phyloP scores from a whole-genome alignment of 2,113 vertebrate genomes.

The Oxygymnocypris stewartii region DNA sequence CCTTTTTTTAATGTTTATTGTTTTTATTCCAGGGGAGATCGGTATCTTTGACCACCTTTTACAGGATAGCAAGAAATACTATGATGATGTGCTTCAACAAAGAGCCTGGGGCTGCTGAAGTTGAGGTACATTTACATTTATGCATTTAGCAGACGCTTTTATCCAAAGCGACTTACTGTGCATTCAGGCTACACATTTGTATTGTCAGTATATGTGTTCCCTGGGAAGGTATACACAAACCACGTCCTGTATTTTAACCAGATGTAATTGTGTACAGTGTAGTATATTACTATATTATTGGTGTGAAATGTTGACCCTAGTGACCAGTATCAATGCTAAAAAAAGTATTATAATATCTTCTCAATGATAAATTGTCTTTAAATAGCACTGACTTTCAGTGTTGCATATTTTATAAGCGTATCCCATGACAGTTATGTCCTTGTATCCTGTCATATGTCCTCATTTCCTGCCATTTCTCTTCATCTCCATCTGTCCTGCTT shows the following conservation, averaged over 20 bases:
- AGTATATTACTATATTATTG: background rate
- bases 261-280: background rate
- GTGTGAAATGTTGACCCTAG: background rate
- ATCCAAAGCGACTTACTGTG: too few relatives aligned
- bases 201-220: too few relatives aligned
- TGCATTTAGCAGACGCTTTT: too few relatives aligned
- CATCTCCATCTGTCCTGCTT: slow-evolving; percentile 18
- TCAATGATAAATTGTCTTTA: background rate
- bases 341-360: background rate
- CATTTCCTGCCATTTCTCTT: background rate
- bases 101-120: slow-evolving; percentile 91
- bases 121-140: too few relatives aligned
- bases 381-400: background rate
- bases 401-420: slow-evolving; percentile 12
- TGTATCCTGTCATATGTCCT: background rate
- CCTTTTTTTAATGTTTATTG: slow-evolving; percentile 28
- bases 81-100: slow-evolving; percentile 99
- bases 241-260: background rate
- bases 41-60: slow-evolving; percentile 98
- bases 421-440: slow-evolving; percentile 14
- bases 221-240: slow-evolving; percentile 68
- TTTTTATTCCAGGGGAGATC: slow-evolving; percentile 89
- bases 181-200: too few relatives aligned
- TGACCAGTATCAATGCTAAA: background rate
- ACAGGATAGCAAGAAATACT: slow-evolving; percentile 97